Evolutionary conservation across 2,113 vertebrate species (phyloP).

Genomic region (Equus przewalskii): DNA sequence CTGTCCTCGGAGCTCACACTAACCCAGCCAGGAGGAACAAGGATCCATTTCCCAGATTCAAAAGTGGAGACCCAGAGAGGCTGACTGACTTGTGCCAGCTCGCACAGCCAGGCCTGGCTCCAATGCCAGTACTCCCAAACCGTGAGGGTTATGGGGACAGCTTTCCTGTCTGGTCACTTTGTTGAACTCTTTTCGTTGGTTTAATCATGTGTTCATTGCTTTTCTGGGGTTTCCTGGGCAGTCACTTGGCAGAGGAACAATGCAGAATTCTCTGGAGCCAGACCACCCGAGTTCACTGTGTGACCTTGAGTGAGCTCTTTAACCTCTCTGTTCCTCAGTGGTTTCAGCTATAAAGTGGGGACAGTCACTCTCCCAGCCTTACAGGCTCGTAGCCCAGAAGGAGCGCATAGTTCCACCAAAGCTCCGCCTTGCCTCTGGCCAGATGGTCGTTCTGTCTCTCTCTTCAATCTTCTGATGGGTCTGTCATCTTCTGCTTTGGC

Average conservation of each 20-base stretch:
- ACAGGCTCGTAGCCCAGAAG: not conserved
- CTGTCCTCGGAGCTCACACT: not conserved
- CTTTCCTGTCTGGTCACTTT: conserved; percentile 7
- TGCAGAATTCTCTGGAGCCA: not conserved
- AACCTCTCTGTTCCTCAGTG: conserved; percentile 3
- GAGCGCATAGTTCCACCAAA: not conserved
- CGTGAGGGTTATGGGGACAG: not conserved
- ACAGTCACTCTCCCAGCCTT: not conserved
- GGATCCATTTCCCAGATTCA: not conserved
- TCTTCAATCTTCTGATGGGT: not conserved
- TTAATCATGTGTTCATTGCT: not conserved
- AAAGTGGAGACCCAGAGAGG: not conserved
- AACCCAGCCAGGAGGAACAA: not conserved
- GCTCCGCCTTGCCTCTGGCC: not conserved
- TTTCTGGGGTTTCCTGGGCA: conserved; percentile 16
- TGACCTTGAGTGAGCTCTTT: not conserved
- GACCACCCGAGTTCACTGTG: not conserved
- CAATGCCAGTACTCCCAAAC: not conserved
- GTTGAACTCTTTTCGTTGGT: conserved; percentile 40
- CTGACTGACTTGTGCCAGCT: not conserved
- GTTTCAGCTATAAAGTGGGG: not conserved
- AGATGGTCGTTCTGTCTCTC: not conserved
- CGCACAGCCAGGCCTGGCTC: not conserved
- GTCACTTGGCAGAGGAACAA: not conserved
- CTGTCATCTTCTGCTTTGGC: not conserved